Evolutionary conservation across 1,140 invertebrate species (phyloP).

Genomic region (Orussus abietinus): DNA sequence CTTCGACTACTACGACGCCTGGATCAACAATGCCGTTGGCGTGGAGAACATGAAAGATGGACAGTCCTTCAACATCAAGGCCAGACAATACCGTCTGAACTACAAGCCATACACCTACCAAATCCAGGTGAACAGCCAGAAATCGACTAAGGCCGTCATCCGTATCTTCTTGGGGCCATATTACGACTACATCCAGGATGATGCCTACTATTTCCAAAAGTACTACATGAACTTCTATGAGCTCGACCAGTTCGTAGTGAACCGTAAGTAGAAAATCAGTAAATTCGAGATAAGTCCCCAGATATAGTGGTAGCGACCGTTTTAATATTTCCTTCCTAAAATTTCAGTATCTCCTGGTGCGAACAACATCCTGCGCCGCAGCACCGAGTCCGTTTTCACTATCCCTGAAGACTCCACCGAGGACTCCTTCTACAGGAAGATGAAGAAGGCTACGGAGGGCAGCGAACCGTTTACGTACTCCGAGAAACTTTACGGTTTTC

Average conservation of each 20-base stretch:
- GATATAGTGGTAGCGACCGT: conserved; percentile 6
- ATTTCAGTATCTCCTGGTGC: conserved; percentile 46
- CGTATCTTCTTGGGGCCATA: conserved; percentile 48
- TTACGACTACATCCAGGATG: conserved; percentile 37
- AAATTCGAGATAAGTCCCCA: too few relatives aligned
- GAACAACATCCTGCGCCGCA: conserved; percentile 47
- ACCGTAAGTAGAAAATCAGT: conserved; percentile 37
- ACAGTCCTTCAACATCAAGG: conserved; percentile 41
- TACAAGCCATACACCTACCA: conserved; percentile 64
- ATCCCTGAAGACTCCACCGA: conserved; percentile 52
- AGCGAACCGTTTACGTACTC: conserved; percentile 41
- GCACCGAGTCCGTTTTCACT: conserved; percentile 46
- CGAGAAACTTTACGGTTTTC: conserved; percentile 43
- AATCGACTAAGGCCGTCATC: conserved; percentile 47
- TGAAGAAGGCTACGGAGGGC: conserved; percentile 40
- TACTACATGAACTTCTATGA: conserved; percentile 48
- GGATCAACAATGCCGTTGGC: conserved; percentile 46
- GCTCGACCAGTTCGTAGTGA: conserved; percentile 48
- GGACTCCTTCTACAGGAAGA: conserved; percentile 53
- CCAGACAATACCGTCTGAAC: conserved; percentile 56
- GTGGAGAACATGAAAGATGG: conserved; percentile 42
- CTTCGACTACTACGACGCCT: conserved; percentile 46
- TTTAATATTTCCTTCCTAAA: not conserved
- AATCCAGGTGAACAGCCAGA: conserved; percentile 51
- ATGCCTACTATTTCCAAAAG: conserved; percentile 27